phyloP scores from a whole-genome alignment of 2,113 vertebrate species.

The Casuarius casuarius region DNA sequence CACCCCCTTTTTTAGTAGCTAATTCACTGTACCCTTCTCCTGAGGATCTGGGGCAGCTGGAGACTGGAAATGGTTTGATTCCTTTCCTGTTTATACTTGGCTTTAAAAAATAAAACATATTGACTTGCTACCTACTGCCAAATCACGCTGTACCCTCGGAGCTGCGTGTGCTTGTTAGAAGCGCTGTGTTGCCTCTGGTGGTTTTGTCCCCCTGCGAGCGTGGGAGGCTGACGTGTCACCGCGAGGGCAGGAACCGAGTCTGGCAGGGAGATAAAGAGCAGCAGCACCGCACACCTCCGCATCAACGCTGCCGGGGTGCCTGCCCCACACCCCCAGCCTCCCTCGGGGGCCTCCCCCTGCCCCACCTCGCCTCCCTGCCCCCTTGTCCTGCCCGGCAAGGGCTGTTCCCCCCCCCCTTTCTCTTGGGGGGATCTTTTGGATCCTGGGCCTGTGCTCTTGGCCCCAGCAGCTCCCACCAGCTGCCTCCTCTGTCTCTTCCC shows the following conservation, averaged over 20 bases:
- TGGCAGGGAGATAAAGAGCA: accelerated
- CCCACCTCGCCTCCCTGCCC: no score
- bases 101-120: not conserved
- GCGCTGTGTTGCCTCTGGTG: accelerated
- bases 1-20: not conserved
- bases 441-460: not conserved
- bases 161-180: accelerated
- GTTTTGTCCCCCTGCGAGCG: not conserved
- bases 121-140: not conserved
- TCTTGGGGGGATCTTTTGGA: not conserved
- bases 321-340: no score
- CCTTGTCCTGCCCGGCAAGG: not conserved
- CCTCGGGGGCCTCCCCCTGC: no score
- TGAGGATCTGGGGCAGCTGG: not conserved
- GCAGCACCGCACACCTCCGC: not conserved
- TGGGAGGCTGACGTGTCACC: not conserved
- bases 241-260: accelerated
- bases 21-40: not conserved
- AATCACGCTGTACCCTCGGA: not conserved
- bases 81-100: not conserved
- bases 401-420: not conserved
- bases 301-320: no score
- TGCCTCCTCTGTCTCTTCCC: accelerated
- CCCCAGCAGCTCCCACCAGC: no score
- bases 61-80: not conserved